Percentiles rank a stretch among this genome's conserved stretches.
phyloP scores from a whole-genome alignment of 1,140 invertebrate genomes.

The Trypoxylus dichotomus region DNA sequence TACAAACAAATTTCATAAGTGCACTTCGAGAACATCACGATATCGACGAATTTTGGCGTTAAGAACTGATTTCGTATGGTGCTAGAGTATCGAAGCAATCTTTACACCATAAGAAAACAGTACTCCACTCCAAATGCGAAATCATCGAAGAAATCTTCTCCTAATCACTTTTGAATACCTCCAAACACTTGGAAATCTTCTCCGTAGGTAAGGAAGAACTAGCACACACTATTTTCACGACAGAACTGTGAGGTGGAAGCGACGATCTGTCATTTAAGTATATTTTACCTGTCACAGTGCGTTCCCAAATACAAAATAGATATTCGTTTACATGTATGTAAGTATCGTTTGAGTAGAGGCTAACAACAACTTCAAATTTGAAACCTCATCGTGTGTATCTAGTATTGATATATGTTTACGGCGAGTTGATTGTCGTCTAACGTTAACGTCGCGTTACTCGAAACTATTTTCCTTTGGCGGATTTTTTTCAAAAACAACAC shows the following conservation, averaged over 20 bases:
- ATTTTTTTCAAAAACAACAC: slow-evolving; percentile 33
- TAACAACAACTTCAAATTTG: slow-evolving; percentile 31
- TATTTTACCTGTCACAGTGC: slow-evolving; percentile 41
- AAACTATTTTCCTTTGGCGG: slow-evolving; percentile 38
- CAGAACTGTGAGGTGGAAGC: slow-evolving; percentile 1
- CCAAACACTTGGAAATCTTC: neutral
- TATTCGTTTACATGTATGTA: slow-evolving; percentile 39
- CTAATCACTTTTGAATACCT: neutral
- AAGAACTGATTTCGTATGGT: slow-evolving; percentile 55
- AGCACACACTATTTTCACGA: slow-evolving; percentile 9
- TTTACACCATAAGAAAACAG: slow-evolving; percentile 52
- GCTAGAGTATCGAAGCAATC: slow-evolving; percentile 46
- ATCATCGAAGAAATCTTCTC: neutral
- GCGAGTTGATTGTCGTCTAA: slow-evolving; percentile 26
- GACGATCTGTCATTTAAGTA: slow-evolving; percentile 38
- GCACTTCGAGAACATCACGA: no score
- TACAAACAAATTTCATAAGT: no score
- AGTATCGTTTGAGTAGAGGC: no score
- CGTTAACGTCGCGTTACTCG: slow-evolving; percentile 29
- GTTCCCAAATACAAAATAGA: slow-evolving; percentile 43
- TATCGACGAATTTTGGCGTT: slow-evolving; percentile 30
- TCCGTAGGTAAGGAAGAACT: neutral
- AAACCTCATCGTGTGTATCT: slow-evolving; percentile 31
- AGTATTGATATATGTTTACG: slow-evolving; percentile 40
- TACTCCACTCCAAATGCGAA: slow-evolving; percentile 44